phyloP scores from a whole-genome alignment of 1,140 invertebrate genomes.

The Drosophila melanogaster region DNA sequence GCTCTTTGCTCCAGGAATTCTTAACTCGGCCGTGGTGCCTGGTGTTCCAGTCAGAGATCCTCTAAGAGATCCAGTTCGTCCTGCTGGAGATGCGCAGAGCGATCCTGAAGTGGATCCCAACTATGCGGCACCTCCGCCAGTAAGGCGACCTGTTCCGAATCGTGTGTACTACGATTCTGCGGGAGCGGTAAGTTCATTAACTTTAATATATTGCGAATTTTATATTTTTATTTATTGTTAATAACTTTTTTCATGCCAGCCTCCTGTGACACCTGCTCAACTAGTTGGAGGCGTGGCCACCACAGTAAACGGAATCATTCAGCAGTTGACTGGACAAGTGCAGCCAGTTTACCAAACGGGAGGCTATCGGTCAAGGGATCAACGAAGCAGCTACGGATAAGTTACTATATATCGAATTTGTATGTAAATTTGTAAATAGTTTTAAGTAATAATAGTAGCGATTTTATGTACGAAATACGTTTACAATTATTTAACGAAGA shows the following conservation, averaged over 20 bases:
- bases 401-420: background rate
- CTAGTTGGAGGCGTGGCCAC: slow-evolving; percentile 73
- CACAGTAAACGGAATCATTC: slow-evolving; percentile 79
- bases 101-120: slow-evolving; percentile 78
- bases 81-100: slow-evolving; percentile 55
- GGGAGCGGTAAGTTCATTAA: slow-evolving; percentile 67
- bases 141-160: slow-evolving; percentile 72
- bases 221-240: too few relatives aligned
- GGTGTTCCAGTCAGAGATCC: slow-evolving; percentile 41
- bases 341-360: slow-evolving; percentile 79
- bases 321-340: slow-evolving; percentile 78
- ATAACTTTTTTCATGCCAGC: slow-evolving; percentile 24
- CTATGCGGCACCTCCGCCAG: slow-evolving; percentile 51
- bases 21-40: slow-evolving; percentile 61
- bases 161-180: slow-evolving; percentile 76
- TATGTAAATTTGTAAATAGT: slow-evolving; percentile 25
- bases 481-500: background rate
- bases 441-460: slow-evolving; percentile 38
- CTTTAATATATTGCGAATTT: too few relatives aligned
- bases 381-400: slow-evolving; percentile 64
- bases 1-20: slow-evolving; percentile 74
- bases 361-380: slow-evolving; percentile 37
- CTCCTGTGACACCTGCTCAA: slow-evolving; percentile 74
- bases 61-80: slow-evolving; percentile 40
- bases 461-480: background rate